Conservation (phyloP, 1,140 invertebrate genomes). For the Acromyrmex echinatior region DNA sequence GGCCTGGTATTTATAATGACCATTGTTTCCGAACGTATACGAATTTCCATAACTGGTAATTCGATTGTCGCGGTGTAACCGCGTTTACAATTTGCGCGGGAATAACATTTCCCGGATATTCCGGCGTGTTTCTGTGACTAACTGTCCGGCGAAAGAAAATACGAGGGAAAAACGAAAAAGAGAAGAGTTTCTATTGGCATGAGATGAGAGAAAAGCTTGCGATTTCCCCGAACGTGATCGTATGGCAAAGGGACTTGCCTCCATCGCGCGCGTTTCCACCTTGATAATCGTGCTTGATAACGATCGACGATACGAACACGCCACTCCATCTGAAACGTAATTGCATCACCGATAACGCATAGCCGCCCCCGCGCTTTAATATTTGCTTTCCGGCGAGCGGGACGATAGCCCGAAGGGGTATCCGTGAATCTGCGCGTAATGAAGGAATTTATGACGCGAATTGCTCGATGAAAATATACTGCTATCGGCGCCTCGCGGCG, state of each 20-base stretch:
- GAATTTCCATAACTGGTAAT: slow-evolving; percentile 74
- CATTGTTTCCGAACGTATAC: slow-evolving; percentile 63
- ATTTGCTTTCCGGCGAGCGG: slow-evolving; percentile 51
- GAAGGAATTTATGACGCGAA: slow-evolving; percentile 65
- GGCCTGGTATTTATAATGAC: slow-evolving; percentile 56
- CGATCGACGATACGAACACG: slow-evolving; percentile 35
- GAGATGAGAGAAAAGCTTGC: not conserved
- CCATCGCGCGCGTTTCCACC: slow-evolving; percentile 20
- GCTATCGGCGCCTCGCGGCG: not conserved
- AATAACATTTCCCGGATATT: slow-evolving; percentile 41
- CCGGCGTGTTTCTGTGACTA: slow-evolving; percentile 8
- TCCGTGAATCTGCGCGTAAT: slow-evolving; percentile 43
- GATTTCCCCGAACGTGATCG: not conserved
- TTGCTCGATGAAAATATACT: slow-evolving; percentile 62
- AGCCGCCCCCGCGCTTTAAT: slow-evolving; percentile 49
- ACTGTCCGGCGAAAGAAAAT: not conserved
- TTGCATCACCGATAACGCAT: slow-evolving; percentile 69
- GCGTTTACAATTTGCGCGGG: slow-evolving; percentile 43
- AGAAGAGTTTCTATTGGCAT: not conserved
- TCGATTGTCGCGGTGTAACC: slow-evolving; percentile 59
- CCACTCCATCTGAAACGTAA: slow-evolving; percentile 63
- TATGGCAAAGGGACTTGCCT: not conserved
- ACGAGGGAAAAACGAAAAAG: not conserved
- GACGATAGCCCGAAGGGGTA: slow-evolving; percentile 21
- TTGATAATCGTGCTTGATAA: slow-evolving; percentile 61